phyloP scores from a whole-genome alignment of 1,140 invertebrate genomes.

The Odontomachus brunneus region DNA sequence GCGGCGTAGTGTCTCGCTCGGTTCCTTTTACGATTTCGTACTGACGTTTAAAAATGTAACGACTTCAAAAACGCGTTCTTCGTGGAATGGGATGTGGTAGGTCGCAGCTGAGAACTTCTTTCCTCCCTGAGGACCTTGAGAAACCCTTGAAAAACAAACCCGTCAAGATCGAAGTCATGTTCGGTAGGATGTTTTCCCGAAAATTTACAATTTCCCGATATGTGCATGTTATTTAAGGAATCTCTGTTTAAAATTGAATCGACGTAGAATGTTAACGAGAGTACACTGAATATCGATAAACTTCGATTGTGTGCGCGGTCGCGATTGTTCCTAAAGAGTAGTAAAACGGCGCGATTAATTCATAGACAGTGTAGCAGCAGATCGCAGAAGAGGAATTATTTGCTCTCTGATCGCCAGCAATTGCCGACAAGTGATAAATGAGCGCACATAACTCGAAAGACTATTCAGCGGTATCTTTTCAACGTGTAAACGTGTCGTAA shows the following conservation, averaged over 20 bases:
- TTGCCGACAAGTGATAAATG: conserved; percentile 53
- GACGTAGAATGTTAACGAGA: not conserved
- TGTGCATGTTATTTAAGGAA: not conserved
- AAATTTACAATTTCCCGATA: not conserved
- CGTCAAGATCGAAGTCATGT: conserved; percentile 75
- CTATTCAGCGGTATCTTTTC: not conserved
- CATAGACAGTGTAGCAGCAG: not conserved
- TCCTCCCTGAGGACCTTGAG: conserved; percentile 44
- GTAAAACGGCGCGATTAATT: conserved; percentile 5
- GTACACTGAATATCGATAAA: not conserved
- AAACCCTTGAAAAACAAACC: conserved; percentile 60
- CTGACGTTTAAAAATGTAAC: conserved; percentile 60
- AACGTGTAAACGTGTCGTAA: not conserved
- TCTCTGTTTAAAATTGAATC: conserved; percentile 3
- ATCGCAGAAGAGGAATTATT: not conserved
- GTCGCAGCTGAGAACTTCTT: conserved; percentile 66
- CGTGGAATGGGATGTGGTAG: conserved; percentile 81
- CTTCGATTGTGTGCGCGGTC: not conserved
- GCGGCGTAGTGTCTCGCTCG: not conserved
- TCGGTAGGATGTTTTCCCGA: conserved; percentile 69
- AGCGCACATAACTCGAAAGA: not conserved
- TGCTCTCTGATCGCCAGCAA: conserved; percentile 33
- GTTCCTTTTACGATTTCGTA: not conserved
- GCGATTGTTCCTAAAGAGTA: not conserved
- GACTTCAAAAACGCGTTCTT: conserved; percentile 27